Percentiles rank a stretch among this genome's conserved stretches.
These are phyloP conservation scores for Sinella curviseta DNA, from an alignment of 1,140 invertebrate genomes.

Conservation along the genomic window DNA sequence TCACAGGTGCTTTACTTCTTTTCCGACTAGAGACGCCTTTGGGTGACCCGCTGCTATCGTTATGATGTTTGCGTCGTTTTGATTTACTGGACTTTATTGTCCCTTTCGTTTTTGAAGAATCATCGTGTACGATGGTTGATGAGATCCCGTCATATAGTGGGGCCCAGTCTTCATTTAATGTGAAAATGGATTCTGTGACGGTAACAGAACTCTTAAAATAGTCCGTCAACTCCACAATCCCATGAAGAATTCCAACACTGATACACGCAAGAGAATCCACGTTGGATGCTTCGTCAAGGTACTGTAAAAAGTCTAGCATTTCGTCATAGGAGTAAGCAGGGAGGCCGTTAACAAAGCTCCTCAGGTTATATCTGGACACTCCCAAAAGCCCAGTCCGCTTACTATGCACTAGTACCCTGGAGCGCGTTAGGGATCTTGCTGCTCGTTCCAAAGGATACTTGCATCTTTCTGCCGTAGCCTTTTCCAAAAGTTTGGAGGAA, in stretches of 20 bases:
- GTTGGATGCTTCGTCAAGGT: not conserved
- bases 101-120: not conserved
- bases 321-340: not conserved
- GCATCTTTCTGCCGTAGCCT: not conserved
- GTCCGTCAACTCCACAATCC: not conserved
- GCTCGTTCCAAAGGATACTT: not conserved
- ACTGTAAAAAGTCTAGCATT: not conserved
- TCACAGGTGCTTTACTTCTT: too few species aligned
- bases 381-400: not conserved
- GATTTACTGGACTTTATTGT: not conserved
- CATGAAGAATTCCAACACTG: not conserved
- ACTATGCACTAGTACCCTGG: not conserved
- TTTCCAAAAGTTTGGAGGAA: not conserved
- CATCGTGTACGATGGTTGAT: too few species aligned
- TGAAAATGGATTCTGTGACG: not conserved
- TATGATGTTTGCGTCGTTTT: too few species aligned
- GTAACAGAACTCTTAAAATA: not conserved
- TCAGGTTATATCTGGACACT: not conserved
- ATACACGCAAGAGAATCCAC: not conserved
- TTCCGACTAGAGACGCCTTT: too few species aligned
- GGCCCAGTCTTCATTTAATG: not conserved
- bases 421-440: not conserved
- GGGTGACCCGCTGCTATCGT: too few species aligned
- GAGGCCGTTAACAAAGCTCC: not conserved
- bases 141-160: not conserved